Percentiles rank a stretch among this genome's conserved stretches.
Conservation (phyloP, 2,888 invertebrate species). For the Anodontia alba region DNA sequence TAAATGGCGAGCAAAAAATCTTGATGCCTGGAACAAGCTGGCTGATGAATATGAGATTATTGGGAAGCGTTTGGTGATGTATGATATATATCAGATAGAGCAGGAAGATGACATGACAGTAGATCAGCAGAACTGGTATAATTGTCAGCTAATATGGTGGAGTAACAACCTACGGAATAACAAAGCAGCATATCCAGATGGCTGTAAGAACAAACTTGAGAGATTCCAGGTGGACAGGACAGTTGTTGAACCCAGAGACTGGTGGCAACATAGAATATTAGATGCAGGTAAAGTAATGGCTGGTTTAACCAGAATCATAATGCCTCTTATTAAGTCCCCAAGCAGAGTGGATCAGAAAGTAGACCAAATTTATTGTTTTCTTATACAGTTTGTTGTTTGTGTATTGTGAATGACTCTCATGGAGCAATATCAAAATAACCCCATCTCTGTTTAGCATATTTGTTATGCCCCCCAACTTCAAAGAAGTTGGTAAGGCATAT, state of each 20-base stretch:
- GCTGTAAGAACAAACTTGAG: background rate
- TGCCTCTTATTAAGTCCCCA: no score
- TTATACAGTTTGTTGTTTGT: no score
- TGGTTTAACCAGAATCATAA: background rate
- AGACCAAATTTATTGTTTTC: no score
- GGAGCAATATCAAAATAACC: no score
- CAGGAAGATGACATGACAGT: background rate
- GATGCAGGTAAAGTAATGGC: background rate
- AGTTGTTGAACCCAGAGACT: background rate
- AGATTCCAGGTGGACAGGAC: background rate
- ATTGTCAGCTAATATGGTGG: slow-evolving; percentile 2
- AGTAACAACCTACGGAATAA: background rate
- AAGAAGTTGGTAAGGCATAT: no score
- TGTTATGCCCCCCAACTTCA: no score
- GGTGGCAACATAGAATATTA: background rate
- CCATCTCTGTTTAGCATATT: no score
- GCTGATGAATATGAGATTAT: background rate
- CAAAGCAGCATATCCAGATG: background rate
- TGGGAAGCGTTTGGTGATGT: background rate
- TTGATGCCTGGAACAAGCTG: slow-evolving; percentile 6
- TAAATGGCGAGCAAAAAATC: background rate
- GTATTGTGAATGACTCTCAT: no score
- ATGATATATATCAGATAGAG: background rate
- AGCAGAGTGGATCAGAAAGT: no score
- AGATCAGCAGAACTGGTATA: background rate